phyloP scores from a whole-genome alignment of 2,888 invertebrate genomes.

The Argyresthia albistria region DNA sequence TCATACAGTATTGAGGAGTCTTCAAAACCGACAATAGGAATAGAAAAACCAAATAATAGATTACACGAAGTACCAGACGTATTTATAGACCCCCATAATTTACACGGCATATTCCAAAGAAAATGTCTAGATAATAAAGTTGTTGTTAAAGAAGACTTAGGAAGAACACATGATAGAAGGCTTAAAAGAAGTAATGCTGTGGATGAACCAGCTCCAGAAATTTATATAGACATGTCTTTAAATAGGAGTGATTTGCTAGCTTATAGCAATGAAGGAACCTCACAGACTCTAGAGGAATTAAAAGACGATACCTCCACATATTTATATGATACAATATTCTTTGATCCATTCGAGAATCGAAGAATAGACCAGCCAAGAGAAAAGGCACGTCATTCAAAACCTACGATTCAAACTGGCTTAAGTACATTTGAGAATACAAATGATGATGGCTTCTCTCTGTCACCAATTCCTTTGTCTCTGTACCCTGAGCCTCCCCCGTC shows the following conservation, averaged over 20 bases:
- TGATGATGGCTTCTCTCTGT: slow-evolving; percentile 25
- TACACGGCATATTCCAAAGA: too few species aligned
- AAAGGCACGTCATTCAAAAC: too few species aligned
- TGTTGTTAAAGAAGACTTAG: too few species aligned
- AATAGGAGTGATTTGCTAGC: neutral
- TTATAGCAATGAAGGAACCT: neutral
- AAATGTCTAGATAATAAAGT: too few species aligned
- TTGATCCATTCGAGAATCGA: slow-evolving; percentile 47
- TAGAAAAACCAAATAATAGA: too few species aligned
- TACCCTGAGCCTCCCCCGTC: slow-evolving; percentile 50
- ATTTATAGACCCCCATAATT: too few species aligned
- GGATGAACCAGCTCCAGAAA: neutral
- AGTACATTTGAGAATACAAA: too few species aligned
- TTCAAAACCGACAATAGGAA: too few species aligned
- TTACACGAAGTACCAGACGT: too few species aligned
- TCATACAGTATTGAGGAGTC: too few species aligned
- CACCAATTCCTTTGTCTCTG: slow-evolving; percentile 30
- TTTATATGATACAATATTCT: slow-evolving; percentile 52
- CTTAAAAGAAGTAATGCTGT: neutral
- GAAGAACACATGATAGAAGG: neutral
- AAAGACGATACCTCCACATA: neutral
- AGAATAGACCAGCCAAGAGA: slow-evolving; percentile 25
- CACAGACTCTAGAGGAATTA: slow-evolving; percentile 12
- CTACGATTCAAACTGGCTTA: too few species aligned
- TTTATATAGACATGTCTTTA: neutral